Base-by-base conservation (phyloP, 2,888 invertebrate genomes). In the Gastrophysa polygoni region DNA sequence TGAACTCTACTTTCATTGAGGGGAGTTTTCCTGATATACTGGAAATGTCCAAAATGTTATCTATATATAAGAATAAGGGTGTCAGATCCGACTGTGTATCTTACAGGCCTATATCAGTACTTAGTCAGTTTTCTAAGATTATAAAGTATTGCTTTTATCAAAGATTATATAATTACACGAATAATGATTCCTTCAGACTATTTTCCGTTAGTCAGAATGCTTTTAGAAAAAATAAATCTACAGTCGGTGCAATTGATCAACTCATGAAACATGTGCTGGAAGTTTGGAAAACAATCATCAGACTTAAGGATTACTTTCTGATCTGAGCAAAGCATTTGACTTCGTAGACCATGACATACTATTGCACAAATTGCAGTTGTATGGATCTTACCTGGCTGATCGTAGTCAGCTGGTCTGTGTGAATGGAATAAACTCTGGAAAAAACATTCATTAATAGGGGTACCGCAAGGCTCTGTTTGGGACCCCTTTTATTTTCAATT, bases 291-390 rank as follows among this genome's bases (percentile, higher is more conserved):
- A 24, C 3, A 24, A 24, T 5, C 24, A 24, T 3, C 24, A 24
- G n/a, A 21, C n/a, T 21, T 14, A 1, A n/a, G 24, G 21, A 3
- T 10, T 44, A 44, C 24, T 55, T 55, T 44, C 44, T 55, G 38
- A 43, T 10, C 1, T 20, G 20, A 43, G 34, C 55, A 55, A 43
- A 17, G 55, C 38, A 14, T 50, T 68, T 28, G 50, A 50, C 11
- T 10, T 50, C 5, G 50, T 50, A 2, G 43, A 43, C 21, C 20
- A 43, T 55, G 17, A n/a, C 1, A 18, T 38, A 11, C 44, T 38
- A 8, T 24, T 20, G 21, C 20, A 55, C 44, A 44, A 43, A 43
- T 14, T 51, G 16, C 34, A 48, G 48, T 38, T n/a, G 38, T 4
- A 14, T 38, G 14, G n/a, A n/a, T 38, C 38, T 2, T 38, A 14